Evolutionary conservation across 2,797 vertebrate genomes (phyloP).

Genomic region (Sphaeramia orbicularis): DNA sequence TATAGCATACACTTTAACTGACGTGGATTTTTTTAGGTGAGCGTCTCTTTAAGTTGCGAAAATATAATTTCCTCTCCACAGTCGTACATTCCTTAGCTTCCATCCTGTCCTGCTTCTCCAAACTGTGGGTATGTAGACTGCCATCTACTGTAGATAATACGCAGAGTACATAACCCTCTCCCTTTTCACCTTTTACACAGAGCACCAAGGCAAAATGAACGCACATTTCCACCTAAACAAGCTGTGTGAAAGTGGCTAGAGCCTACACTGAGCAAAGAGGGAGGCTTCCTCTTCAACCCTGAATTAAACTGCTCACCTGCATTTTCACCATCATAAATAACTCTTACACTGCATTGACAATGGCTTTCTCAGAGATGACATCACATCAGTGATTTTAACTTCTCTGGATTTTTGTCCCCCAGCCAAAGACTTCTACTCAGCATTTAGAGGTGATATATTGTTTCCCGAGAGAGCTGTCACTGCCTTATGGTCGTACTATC

Average conservation of each 20-base stretch:
- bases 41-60: no score
- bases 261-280: conserved; percentile 38
- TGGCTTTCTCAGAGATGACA: conserved; percentile 79
- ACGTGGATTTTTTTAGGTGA: no score
- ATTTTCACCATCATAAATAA: conserved; percentile 70
- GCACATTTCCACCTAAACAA: no score
- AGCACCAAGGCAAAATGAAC: no score
- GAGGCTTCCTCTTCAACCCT: conserved; percentile 15
- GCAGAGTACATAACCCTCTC: no score
- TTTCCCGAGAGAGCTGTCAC: conserved; percentile 82
- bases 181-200: no score
- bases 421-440: conserved; percentile 79
- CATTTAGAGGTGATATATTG: conserved; percentile 80
- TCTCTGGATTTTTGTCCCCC: conserved; percentile 77
- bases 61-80: no score
- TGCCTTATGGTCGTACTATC: conserved; percentile 77
- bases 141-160: no score
- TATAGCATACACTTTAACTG: no score
- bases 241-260: not conserved
- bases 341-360: conserved; percentile 57
- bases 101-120: no score
- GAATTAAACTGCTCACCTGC: conserved; percentile 65
- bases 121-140: no score
- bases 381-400: conserved; percentile 82
- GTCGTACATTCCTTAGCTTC: no score